Base-by-base conservation (phyloP, 1,140 invertebrate species). In the Aphelinus certus region DNA sequence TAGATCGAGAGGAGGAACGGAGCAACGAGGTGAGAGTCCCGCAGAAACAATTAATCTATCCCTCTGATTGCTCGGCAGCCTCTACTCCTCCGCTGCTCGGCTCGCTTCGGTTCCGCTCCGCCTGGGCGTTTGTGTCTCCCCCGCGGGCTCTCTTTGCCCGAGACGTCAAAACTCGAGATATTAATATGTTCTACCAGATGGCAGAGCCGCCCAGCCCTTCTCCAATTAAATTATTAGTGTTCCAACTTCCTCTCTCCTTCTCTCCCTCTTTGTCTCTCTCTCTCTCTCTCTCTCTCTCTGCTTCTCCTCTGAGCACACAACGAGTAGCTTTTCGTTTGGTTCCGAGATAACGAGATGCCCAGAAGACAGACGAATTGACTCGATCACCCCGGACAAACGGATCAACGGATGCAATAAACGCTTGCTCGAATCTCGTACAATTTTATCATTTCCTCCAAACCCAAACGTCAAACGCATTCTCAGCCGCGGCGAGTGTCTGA, bases 121-220 rank as follows among this genome's bases (percentile, higher is more conserved):
- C 64, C 63, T 65, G 1, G 51, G 51, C 55, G 9, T 10, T 42
- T n/a, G 7, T 1, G 5, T 73, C 26, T 53, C 75, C 72, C 77
- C 75, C 75, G 66, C 55, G 48, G 4, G 63, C 76, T 76, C 75
- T 76, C 46, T 71, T 46, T 55, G 0, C 58, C 3, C 55, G 77
- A 86, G 81, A 85, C 77, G 85, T 86, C 87, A 86, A 86, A 88
- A 88, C 85, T 88, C 83, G 69, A 85, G 85, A 84, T 87, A 87
- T 86, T 87, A 88, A 88, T 87, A 86, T 87, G 82, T 86, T 87
- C 83, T 82, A 58, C 72, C 71, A 76, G 78, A 82, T 82, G 82
- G 79, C 81, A 75, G 66, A 51, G 46, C 78, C 2, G 2, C 9
- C 3, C 51, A 10, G 4, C 5, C 62, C 74, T 72, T 78, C 48